Evolutionary conservation across 2,113 vertebrate species (phyloP), one percentile per base, ranked within the genome.

Genomic region (Lycaon pictus): DNA sequence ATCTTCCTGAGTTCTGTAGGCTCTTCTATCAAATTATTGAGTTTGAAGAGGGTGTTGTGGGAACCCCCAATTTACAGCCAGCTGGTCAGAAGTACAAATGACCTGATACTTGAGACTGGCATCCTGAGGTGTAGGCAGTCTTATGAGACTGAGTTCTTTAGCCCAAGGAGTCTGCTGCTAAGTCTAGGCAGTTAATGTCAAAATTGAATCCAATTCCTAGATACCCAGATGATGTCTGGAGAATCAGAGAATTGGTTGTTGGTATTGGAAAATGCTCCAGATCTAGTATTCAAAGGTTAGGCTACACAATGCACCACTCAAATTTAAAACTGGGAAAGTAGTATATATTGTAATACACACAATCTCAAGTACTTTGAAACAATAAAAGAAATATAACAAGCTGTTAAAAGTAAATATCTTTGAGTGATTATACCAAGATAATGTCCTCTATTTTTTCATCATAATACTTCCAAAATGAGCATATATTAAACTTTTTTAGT

Each of bases 361-460:
- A 72, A 65, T 90, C 35, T 65, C 17, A 93, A 74, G 69, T 82
- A 51, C 23, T 90, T 0, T 60, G 29, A 89, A 84, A 85, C 29
- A 87, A 0, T 80, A 77, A 63, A 81, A 93, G 62, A 95, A 97
- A 93, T 76, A 25, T 43, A 65, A 32, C 10, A 96, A 87, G 62
- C 48, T 91, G n/a, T 83, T 83, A 51, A 92, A 88, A 88, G 74
- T 63, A 93, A 60, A 37, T 93, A 48, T 90, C 29, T 90, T 81
- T 87, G 71, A 95, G 15, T 80, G 10, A 86, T 65, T 20, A 58
- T 53, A 97, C 1, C 67, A 95, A 65, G 7, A 19, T 55, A 27
- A 93, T 67, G 87, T 86, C 7, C 27, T 48, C 76, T 2, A 69
- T 25, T 67, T 96, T 86, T 58, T 76, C 35, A 35, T 77, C 72